These are phyloP conservation scores for Aramus guarauna DNA, from an alignment of 2,113 vertebrate species.

Conservation along the genomic window DNA sequence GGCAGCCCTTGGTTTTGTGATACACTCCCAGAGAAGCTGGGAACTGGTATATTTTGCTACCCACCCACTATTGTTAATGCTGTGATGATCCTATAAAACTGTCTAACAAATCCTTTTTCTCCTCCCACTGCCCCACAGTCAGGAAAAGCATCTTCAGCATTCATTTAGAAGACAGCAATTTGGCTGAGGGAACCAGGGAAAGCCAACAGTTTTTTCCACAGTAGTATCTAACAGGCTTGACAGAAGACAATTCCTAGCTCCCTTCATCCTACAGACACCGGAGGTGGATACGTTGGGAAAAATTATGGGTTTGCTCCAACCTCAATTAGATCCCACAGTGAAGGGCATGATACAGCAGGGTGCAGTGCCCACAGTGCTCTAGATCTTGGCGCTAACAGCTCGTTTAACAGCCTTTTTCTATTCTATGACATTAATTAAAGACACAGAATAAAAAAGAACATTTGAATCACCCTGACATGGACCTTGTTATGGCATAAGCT, in stretches of 20 bases:
- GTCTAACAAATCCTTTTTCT: background rate
- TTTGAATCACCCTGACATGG: background rate
- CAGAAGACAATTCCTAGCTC: background rate
- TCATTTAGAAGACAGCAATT: background rate
- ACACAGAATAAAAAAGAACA: background rate
- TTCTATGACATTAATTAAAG: background rate
- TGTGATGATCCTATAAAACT: background rate
- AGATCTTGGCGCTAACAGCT: background rate
- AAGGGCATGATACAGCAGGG: background rate
- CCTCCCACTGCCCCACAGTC: background rate
- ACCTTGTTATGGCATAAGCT: background rate
- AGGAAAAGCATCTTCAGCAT: background rate
- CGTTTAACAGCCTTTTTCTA: background rate
- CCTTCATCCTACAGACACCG: background rate
- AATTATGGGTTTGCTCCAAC: background rate
- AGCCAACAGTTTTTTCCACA: background rate
- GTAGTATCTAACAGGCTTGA: background rate
- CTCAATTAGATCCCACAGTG: background rate
- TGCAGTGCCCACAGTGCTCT: background rate
- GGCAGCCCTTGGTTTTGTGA: background rate
- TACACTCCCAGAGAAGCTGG: background rate
- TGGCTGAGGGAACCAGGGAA: background rate
- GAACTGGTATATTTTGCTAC: background rate
- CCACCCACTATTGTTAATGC: background rate
- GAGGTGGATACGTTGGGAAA: background rate